A percentile compares a stretch with the other conserved stretches of the same genome.
Evolutionary conservation across 1,140 invertebrate species (phyloP).

Genomic region (Chironomus striatipennis): DNA sequence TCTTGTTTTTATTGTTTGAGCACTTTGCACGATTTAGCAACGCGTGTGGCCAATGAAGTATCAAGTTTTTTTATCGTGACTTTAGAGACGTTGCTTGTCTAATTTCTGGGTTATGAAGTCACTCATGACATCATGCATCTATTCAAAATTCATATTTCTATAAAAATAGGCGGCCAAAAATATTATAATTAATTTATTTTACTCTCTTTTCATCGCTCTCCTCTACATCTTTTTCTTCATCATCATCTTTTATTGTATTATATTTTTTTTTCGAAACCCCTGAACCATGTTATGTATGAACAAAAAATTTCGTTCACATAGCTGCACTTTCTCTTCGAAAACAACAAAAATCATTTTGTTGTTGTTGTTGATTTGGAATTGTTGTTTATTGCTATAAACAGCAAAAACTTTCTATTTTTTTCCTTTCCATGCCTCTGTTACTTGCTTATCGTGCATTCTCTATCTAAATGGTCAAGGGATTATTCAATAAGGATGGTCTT

Average conservation of each 20-base stretch:
- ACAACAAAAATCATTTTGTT: not conserved
- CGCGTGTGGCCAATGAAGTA: not conserved
- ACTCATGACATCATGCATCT: not conserved
- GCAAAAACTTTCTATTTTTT: slow-evolving; percentile 8
- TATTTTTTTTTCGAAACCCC: not conserved
- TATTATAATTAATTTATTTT: not conserved
- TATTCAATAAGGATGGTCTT: too few relatives aligned
- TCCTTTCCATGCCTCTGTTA: not conserved
- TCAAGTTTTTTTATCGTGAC: not conserved
- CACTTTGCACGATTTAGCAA: not conserved
- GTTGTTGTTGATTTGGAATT: not conserved
- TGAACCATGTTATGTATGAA: not conserved
- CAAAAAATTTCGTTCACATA: not conserved
- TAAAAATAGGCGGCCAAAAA: not conserved
- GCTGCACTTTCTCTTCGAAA: slow-evolving; percentile 7
- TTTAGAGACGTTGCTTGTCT: not conserved
- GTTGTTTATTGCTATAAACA: not conserved
- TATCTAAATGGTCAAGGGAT: not conserved
- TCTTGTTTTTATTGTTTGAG: not conserved
- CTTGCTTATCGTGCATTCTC: not conserved
- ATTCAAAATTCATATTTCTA: not conserved
- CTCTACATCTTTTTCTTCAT: not conserved
- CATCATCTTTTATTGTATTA: too few relatives aligned
- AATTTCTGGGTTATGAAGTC: not conserved
- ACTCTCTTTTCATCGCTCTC: not conserved